Conservation (phyloP, 2,888 invertebrate species). For the Dynastes maya region DNA sequence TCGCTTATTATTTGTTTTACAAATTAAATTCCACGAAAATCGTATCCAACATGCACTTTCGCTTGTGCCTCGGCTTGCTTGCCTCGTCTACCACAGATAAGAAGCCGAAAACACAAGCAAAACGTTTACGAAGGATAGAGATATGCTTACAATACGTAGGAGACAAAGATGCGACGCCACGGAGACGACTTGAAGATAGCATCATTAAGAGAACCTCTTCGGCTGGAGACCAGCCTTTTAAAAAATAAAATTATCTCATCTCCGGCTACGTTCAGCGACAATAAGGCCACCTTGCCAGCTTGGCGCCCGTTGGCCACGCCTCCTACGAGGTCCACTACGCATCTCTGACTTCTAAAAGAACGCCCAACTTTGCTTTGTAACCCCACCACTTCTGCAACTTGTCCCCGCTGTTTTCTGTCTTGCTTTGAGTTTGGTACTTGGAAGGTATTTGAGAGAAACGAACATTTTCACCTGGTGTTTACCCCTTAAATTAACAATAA, state of each 20-base stretch:
- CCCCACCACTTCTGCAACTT: slow-evolving; percentile 15
- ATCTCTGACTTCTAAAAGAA: slow-evolving; percentile 48
- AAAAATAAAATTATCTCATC: slow-evolving; percentile 61
- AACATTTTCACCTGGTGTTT: background rate
- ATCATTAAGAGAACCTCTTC: slow-evolving; percentile 59
- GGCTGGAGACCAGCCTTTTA: slow-evolving; percentile 57
- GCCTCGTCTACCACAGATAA: too few relatives aligned
- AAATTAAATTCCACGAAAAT: slow-evolving; percentile 61
- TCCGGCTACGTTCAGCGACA: slow-evolving; percentile 56
- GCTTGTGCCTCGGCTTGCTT: too few relatives aligned
- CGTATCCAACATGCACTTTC: too few relatives aligned
- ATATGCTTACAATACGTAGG: too few relatives aligned
- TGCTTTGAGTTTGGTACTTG: background rate
- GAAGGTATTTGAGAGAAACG: background rate
- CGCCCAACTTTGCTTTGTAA: slow-evolving; percentile 50
- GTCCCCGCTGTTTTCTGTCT: background rate
- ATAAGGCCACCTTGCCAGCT: slow-evolving; percentile 33
- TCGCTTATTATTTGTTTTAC: slow-evolving; percentile 60
- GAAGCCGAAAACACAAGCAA: too few relatives aligned
- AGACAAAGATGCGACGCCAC: background rate
- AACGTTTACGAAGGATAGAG: too few relatives aligned
- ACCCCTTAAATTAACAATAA: too few relatives aligned
- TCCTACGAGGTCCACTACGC: slow-evolving; percentile 58
- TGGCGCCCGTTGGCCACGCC: slow-evolving; percentile 67
- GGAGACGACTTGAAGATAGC: slow-evolving; percentile 45